Base-by-base conservation (phyloP, 2,113 vertebrate genomes). In the Holacanthus passer region DNA sequence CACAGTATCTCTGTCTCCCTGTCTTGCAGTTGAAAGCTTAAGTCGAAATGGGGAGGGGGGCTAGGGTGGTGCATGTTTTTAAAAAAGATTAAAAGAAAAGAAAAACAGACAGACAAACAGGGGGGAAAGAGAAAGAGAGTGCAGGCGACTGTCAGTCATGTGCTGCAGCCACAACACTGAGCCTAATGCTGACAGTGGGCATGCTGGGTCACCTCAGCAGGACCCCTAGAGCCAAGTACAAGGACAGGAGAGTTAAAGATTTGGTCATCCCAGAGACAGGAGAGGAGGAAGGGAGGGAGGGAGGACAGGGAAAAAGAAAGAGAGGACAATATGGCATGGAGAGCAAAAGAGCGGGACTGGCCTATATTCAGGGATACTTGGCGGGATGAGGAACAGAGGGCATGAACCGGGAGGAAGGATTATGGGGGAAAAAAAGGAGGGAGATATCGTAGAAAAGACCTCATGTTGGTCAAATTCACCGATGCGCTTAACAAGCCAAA, bases 201-300 rank as follows among this genome's bases (percentile, higher is more conserved):
- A 53, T 91, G 92, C 93, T 81, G 93, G 92, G 94, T 94, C 88
- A 91, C 90, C 95, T 94, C 95, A 91, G 93, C 91, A 93, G 94
- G 90, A 92, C 92, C 91, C 94, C 91, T 78, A 94, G 93, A 95
- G 93, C 94, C 93, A 85, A 72, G 72, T 83, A 92, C 94, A 70
- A 82, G 77, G 86, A 92, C 93, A 81, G 89, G 69, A 71, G 89
- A 96, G 96, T 95, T 95, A 94, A 76, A 96, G 96, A 95, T 94
- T 92, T 95, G 95, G 91, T 96, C 96, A 97, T 96, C 95, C 95
- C 90, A 91, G 90, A 94, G 91, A 94, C 94, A 93, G 94, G 94
- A 86, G 47, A 93, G 69, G 91, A 81, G 83, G 69, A 84, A 35
- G 88, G 69, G 69, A 92, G 82, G 83, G 69, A 84, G 39, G 88